phyloP scores from a whole-genome alignment of 2,888 invertebrate species.

The Eilema sororculum region DNA sequence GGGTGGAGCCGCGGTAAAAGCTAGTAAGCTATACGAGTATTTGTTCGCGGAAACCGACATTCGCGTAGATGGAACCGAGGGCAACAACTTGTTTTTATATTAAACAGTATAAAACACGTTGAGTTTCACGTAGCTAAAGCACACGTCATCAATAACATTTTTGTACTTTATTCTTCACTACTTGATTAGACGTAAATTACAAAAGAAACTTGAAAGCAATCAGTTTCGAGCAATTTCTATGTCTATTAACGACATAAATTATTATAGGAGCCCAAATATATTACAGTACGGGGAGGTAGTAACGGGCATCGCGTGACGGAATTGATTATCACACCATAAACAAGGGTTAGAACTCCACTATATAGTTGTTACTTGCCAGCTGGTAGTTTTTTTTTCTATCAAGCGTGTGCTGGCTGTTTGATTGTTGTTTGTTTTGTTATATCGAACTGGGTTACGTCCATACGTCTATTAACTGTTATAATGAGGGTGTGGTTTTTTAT shows the following conservation, averaged over 20 bases:
- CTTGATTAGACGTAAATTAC: conserved; percentile 5
- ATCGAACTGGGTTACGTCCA: conserved; percentile 17
- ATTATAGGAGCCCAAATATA: conserved; percentile 6
- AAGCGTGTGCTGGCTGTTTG: conserved; percentile 23
- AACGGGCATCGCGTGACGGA: conserved; percentile 62
- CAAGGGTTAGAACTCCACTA: conserved; percentile 53
- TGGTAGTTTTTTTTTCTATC: conserved; percentile 54
- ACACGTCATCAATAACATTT: neutral
- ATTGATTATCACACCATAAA: conserved; percentile 74
- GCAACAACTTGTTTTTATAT: too few relatives aligned
- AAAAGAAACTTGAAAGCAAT: neutral
- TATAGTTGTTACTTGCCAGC: conserved; percentile 47
- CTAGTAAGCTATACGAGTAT: too few relatives aligned
- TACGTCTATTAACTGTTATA: neutral
- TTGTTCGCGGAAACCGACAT: too few relatives aligned
- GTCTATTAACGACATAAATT: conserved; percentile 9
- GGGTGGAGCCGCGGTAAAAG: too few relatives aligned
- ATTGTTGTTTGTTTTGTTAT: conserved; percentile 28
- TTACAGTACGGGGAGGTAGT: conserved; percentile 30
- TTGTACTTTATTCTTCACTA: neutral
- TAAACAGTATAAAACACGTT: too few relatives aligned
- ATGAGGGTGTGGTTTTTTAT: too few relatives aligned
- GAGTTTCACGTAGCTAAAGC: too few relatives aligned
- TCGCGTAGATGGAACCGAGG: too few relatives aligned
- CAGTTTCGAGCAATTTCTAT: neutral